A percentile compares a stretch with the other conserved stretches of the same genome.
These are phyloP conservation scores for Triplophysa dalaica DNA, from an alignment of 2,113 vertebrate species.

Conservation along the genomic window DNA sequence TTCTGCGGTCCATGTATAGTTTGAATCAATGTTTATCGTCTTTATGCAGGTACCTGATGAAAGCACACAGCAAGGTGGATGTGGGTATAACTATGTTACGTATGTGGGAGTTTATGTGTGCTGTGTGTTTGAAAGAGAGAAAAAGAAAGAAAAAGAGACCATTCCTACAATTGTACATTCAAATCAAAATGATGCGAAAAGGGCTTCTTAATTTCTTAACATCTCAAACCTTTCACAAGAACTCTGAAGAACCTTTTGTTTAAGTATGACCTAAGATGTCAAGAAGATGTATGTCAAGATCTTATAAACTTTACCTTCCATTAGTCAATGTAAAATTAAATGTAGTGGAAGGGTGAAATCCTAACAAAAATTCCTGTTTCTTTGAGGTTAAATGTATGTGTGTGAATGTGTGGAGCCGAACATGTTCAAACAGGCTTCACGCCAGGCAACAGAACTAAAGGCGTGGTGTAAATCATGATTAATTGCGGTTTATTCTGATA, in stretches of 20 bases:
- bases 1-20: background rate
- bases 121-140: too few relatives aligned
- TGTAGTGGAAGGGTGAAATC: background rate
- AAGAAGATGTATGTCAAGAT: too few relatives aligned
- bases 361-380: background rate
- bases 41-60: background rate
- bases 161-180: too few relatives aligned
- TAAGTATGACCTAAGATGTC: too few relatives aligned
- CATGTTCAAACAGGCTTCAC: conserved; percentile 47
- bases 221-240: too few relatives aligned
- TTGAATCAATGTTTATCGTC: background rate
- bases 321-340: background rate
- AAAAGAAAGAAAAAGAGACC: too few relatives aligned
- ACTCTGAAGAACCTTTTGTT: too few relatives aligned
- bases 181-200: too few relatives aligned
- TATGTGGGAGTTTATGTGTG: too few relatives aligned
- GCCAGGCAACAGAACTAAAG: background rate
- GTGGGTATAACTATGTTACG: background rate
- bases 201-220: too few relatives aligned
- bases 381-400: background rate
- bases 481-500: conserved; percentile 51
- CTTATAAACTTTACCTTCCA: background rate
- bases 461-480: conserved; percentile 54
- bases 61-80: background rate
- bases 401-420: background rate